These are phyloP conservation scores for Cricetomys ansorgei DNA, from an alignment of 2,113 vertebrate genomes.

Conservation along the genomic window DNA sequence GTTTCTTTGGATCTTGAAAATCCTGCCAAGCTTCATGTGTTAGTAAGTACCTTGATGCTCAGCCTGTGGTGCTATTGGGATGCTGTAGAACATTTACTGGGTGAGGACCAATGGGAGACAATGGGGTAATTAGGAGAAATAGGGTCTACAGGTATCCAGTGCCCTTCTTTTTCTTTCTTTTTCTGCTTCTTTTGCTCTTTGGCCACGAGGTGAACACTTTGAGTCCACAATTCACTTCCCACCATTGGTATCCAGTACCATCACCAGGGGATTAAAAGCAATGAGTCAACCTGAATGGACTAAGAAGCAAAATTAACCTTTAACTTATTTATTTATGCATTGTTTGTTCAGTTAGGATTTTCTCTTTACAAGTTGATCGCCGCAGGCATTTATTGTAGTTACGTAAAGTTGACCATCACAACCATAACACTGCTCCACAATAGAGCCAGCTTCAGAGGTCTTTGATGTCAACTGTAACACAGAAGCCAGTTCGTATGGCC, in stretches of 20 bases:
- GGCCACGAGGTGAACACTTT: background rate
- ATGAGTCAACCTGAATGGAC: background rate
- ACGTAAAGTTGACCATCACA: background rate
- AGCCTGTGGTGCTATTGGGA: background rate
- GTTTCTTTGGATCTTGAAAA: background rate
- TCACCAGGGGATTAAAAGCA: background rate
- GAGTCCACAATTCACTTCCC: background rate
- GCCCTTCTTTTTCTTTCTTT: background rate
- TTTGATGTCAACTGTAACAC: background rate
- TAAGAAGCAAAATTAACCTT: background rate
- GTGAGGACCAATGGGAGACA: background rate
- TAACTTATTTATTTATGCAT: too few species aligned
- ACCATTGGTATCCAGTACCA: too few species aligned
- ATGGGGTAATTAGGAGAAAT: background rate
- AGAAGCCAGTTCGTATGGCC: background rate
- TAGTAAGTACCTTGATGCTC: background rate
- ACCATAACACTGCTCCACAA: background rate
- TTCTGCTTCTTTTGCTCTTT: background rate
- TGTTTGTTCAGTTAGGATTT: background rate
- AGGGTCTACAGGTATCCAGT: background rate
- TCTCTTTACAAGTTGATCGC: background rate
- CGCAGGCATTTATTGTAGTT: background rate
- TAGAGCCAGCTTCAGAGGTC: background rate
- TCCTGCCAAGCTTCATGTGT: background rate
- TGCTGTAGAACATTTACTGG: background rate